Conservation (phyloP, 2,888 invertebrate genomes). For the Quadroppia sp. region DNA sequence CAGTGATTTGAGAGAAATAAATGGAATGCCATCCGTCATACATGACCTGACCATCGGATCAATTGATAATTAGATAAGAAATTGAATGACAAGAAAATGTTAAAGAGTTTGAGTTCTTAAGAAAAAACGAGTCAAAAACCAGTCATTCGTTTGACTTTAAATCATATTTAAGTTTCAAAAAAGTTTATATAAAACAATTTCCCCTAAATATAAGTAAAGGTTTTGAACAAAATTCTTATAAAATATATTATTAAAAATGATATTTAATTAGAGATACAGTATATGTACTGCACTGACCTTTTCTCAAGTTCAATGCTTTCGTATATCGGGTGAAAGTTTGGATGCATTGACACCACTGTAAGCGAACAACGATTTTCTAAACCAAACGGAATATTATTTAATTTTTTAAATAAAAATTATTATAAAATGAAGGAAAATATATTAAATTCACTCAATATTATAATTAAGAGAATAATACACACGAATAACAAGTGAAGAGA, state of each 20-base stretch:
- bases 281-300: constrained; percentile 20
- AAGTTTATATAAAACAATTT: no score
- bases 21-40: constrained; percentile 28
- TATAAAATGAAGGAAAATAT: neutral
- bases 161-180: no score
- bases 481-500: no score
- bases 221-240: no score
- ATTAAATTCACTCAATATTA: no score
- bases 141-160: no score
- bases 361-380: constrained; percentile 10
- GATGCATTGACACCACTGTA: constrained; percentile 22
- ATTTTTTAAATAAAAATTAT: neutral
- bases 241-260: no score
- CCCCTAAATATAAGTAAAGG: no score
- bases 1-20: constrained; percentile 31
- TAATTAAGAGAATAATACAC: no score
- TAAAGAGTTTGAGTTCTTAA: no score
- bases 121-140: no score
- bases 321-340: constrained; percentile 29
- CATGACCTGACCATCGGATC: constrained; percentile 1
- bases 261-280: neutral
- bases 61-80: neutral
- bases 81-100: no score
- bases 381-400: neutral
- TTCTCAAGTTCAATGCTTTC: constrained; percentile 34